phyloP scores from a whole-genome alignment of 2,113 vertebrate species.

The Rhabdornis inornatus region DNA sequence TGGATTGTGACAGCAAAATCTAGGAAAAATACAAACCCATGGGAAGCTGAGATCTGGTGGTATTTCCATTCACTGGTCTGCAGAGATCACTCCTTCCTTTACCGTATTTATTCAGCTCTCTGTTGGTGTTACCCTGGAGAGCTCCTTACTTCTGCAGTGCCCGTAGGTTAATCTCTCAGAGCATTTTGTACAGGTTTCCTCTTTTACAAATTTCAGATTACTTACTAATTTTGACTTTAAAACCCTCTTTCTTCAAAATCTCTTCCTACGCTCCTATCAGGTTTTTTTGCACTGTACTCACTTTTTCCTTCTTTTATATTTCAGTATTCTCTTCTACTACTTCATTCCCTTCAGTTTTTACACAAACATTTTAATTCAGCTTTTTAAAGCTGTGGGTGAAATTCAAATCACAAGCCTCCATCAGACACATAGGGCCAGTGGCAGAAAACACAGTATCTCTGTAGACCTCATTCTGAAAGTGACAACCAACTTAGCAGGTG shows the following conservation, averaged over 20 bases:
- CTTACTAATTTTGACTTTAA: background rate
- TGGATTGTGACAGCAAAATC: background rate
- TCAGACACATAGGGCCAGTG: background rate
- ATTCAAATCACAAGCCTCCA: background rate
- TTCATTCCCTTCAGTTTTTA: background rate
- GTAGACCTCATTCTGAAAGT: background rate
- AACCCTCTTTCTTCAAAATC: background rate
- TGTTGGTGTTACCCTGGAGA: background rate
- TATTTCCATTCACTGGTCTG: background rate
- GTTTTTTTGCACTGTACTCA: background rate
- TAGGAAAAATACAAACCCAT: background rate
- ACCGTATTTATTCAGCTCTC: background rate
- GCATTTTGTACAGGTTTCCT: background rate
- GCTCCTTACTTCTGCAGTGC: background rate
- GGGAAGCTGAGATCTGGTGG: background rate
- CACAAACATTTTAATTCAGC: background rate
- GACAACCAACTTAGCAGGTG: background rate
- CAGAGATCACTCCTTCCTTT: background rate
- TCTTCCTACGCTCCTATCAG: background rate
- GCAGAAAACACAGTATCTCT: background rate
- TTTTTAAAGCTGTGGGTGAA: background rate
- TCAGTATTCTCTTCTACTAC: background rate
- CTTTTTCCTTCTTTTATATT: background rate
- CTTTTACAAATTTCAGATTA: background rate
- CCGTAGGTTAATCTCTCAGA: background rate